Conservation (phyloP, 2,113 vertebrate genomes). For the Ondatra zibethicus region DNA sequence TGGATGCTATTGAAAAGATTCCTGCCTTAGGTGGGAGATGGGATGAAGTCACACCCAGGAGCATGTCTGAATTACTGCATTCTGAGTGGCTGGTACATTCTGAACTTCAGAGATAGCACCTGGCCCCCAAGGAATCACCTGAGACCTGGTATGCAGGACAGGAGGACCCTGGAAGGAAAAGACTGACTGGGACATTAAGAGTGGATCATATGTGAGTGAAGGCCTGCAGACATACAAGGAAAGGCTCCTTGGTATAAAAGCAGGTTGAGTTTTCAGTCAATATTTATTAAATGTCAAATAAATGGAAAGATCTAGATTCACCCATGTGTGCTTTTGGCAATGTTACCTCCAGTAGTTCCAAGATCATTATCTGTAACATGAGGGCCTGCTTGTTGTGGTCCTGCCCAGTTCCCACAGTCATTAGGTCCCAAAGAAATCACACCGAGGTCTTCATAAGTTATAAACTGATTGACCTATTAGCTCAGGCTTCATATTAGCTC, state of each 20-base stretch:
- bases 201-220: not conserved
- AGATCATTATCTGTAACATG: no score
- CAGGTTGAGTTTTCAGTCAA: slow-evolving; percentile 35
- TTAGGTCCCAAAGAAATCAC: no score
- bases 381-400: no score
- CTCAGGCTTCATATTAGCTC: no score
- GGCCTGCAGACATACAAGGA: not conserved
- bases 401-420: no score
- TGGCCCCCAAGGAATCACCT: not conserved
- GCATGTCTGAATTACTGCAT: not conserved
- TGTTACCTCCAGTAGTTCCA: not conserved
- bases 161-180: not conserved
- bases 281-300: slow-evolving; percentile 70
- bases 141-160: not conserved
- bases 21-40: not conserved
- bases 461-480: no score
- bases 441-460: no score
- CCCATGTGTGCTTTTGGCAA: slow-evolving; percentile 13
- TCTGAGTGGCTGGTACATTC: not conserved
- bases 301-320: slow-evolving; percentile 52
- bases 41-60: not conserved
- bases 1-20: not conserved
- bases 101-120: not conserved
- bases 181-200: not conserved
- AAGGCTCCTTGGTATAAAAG: slow-evolving; percentile 11